These are phyloP conservation scores for Eriocheir sinensis DNA, from an alignment of 1,140 invertebrate genomes.

Conservation along the genomic window DNA sequence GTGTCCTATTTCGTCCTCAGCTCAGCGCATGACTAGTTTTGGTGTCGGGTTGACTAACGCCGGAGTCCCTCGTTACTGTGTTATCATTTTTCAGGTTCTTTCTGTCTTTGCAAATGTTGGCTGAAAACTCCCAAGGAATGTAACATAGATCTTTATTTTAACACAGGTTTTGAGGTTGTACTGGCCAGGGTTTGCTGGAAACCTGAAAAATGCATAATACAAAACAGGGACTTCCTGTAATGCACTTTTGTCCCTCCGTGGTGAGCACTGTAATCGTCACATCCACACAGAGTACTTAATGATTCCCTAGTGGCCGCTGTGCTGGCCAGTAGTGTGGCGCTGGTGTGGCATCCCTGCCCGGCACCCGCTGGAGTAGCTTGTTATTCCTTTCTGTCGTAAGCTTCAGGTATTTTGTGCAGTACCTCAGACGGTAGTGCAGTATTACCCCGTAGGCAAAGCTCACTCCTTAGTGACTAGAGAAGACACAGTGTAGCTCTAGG, in stretches of 20 bases:
- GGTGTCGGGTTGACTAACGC: background rate
- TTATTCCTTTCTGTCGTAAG: background rate
- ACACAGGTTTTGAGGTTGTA: background rate
- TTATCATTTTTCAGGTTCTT: background rate
- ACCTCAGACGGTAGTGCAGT: background rate
- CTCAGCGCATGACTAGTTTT: background rate
- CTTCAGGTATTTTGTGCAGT: background rate
- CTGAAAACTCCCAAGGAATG: background rate
- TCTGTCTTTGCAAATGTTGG: background rate
- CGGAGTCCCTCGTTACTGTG: background rate
- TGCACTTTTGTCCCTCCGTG: constrained; percentile 20
- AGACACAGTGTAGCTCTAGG: background rate
- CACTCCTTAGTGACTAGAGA: too few species aligned
- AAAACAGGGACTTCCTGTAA: background rate
- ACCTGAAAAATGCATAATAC: background rate
- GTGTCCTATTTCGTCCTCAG: constrained; percentile 22
- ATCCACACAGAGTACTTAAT: constrained; percentile 24
- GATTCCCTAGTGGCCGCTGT: background rate
- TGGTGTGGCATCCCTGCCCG: background rate
- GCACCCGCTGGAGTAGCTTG: background rate
- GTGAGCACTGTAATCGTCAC: background rate
- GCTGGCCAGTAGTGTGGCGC: background rate
- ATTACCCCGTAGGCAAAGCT: background rate
- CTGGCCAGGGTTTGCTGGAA: background rate
- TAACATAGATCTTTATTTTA: background rate